A percentile compares a stretch with the other conserved stretches of the same genome.
Evolutionary conservation across 2,888 invertebrate genomes (phyloP).

Genomic region (Anarsia innoxiella): DNA sequence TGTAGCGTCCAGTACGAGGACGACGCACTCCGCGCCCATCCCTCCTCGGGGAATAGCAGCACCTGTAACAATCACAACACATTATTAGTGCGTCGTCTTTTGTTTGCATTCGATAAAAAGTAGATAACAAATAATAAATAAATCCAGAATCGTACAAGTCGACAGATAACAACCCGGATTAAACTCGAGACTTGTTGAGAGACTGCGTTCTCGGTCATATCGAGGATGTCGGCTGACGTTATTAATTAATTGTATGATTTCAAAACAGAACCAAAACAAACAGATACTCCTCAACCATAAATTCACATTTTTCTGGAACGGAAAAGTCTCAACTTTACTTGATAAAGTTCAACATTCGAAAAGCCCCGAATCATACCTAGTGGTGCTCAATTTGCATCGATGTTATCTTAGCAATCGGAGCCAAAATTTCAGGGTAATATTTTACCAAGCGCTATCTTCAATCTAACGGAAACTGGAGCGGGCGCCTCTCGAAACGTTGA

Average conservation of each 20-base stretch:
- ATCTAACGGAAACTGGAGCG: slow-evolving; percentile 36
- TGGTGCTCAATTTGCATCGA: slow-evolving; percentile 27
- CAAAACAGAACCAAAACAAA: no score
- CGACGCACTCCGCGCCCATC: slow-evolving; percentile 90
- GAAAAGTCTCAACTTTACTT: slow-evolving; percentile 1
- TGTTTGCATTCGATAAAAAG: no score
- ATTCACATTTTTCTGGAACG: slow-evolving; percentile 12
- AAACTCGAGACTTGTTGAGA: no score
- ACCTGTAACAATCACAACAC: slow-evolving; percentile 71
- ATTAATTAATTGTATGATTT: no score
- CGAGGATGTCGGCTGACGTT: no score
- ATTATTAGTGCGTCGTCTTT: not conserved
- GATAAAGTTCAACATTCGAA: slow-evolving; percentile 6
- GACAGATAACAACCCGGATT: no score
- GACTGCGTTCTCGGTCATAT: no score
- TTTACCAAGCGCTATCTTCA: slow-evolving; percentile 43
- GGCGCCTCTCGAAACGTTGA: slow-evolving; percentile 45
- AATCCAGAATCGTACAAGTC: no score
- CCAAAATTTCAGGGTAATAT: slow-evolving; percentile 35
- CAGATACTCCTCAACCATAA: slow-evolving; percentile 6
- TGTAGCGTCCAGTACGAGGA: slow-evolving; percentile 91
- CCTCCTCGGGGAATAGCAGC: slow-evolving; percentile 89
- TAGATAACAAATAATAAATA: no score
- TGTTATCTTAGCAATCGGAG: slow-evolving; percentile 44
- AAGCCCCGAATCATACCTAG: slow-evolving; percentile 12